Base-by-base conservation (phyloP, 1,140 invertebrate species). In the Lepidurus packardi region DNA sequence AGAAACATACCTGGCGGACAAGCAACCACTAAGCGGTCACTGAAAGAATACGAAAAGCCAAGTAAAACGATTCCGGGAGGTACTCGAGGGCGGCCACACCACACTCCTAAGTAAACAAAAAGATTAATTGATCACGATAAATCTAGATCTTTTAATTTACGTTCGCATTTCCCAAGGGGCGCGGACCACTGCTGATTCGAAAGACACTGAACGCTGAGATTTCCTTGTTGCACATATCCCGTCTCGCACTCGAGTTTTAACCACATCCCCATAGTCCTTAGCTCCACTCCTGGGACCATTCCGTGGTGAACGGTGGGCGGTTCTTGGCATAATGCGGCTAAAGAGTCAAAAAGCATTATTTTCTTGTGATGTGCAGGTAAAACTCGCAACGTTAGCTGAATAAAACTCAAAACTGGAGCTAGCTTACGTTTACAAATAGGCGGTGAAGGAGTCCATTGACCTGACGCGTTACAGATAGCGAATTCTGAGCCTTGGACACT, bases 131-230 rank as follows among this genome's bases (percentile, higher is more conserved):
- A 73, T 41, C 80, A 65, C 13, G 75, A 45, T 65, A 41, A 75
- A 53, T 73, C 75, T 44, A 74, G 8, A 34, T 77, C 25, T 41
- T 79, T 79, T 73, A 77, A 75, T 65, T 77, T 79, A 75, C 41
- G 73, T 77, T 47, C 34, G n/a, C 90, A 91, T 82, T 83, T 84
- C 77, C 89, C 89, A 43, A 81, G 81, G 16, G 89, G 85, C 79
- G 82, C 81, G 3, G 87, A 87, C 90, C 90, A 91, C 34, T 84
- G 86, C 25, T 86, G 85, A 79, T 84, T 86, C 7, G 85, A 79
- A 11, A 85, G 81, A 83, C 90, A 91, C 10, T 83, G 83, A 5
- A 86, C 81, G 47, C 81, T 82, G 75, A 86, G 80, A 81, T 89
- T 86, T 0, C 89, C 89, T 73, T 85, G 84, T 65, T 86, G 82